These are phyloP conservation scores for Tokudaia muenninki DNA, from an alignment of 2,797 vertebrate genomes.

Conservation along the genomic window DNA sequence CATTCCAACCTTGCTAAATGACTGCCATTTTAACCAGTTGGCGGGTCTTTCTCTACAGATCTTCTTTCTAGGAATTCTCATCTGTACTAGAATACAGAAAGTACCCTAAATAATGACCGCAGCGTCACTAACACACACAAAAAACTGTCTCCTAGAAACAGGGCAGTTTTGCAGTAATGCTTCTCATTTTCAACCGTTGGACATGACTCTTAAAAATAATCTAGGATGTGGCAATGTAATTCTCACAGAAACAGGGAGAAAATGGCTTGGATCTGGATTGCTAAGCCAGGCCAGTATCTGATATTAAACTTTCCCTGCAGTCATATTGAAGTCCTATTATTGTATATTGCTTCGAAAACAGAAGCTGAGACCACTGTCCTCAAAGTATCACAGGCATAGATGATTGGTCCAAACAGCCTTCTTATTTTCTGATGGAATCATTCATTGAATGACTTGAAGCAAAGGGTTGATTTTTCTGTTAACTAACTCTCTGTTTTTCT, in stretches of 20 bases:
- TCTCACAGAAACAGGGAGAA: slow-evolving; percentile 50
- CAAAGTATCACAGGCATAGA: neutral
- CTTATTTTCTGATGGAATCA: slow-evolving; percentile 55
- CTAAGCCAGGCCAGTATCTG: slow-evolving; percentile 20
- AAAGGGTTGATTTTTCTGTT: neutral
- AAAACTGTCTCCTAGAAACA: neutral
- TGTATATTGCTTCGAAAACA: slow-evolving; percentile 72
- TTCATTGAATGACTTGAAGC: slow-evolving; percentile 28
- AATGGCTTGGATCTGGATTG: slow-evolving; percentile 25
- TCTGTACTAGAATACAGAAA: neutral
- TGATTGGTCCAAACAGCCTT: neutral
- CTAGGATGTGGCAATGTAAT: slow-evolving; percentile 57
- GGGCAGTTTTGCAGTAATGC: neutral
- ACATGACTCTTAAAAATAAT: slow-evolving; percentile 54
- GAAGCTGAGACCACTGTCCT: slow-evolving; percentile 50
- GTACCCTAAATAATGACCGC: neutral
- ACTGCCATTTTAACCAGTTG: neutral
- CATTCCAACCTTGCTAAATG: neutral
- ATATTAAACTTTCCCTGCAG: slow-evolving; percentile 67
- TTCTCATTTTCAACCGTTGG: neutral
- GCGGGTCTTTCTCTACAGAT: neutral
- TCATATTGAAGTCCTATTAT: slow-evolving; percentile 66
- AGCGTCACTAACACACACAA: neutral
- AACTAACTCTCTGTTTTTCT: neutral
- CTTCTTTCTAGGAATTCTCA: neutral